These are phyloP conservation scores for Eupithecia tripunctaria DNA, from an alignment of 2,888 invertebrate species.

Conservation along the genomic window DNA sequence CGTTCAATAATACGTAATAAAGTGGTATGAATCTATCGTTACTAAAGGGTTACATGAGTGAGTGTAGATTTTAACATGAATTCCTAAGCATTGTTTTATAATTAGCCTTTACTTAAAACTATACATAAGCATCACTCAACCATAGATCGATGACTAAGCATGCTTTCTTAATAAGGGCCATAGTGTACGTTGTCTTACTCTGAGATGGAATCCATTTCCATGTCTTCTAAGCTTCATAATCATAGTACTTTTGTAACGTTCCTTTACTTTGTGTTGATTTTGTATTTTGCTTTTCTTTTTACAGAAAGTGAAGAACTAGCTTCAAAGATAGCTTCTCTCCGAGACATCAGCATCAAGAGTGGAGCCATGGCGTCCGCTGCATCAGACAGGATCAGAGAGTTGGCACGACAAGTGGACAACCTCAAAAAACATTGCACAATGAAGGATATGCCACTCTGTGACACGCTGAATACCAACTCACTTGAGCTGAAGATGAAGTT, in stretches of 20 bases:
- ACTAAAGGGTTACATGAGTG: no score
- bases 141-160: no score
- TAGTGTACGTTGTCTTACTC: not conserved
- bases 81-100: no score
- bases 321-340: conserved; percentile 81
- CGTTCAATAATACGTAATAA: no score
- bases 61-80: no score
- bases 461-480: conserved; percentile 89
- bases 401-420: conserved; percentile 84
- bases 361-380: conserved; percentile 81
- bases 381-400: conserved; percentile 84
- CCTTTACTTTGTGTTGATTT: not conserved
- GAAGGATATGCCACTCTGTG: conserved; percentile 90
- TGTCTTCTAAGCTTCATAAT: not conserved
- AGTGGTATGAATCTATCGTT: no score
- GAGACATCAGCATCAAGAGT: conserved; percentile 83
- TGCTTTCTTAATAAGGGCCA: no score
- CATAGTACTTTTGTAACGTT: not conserved
- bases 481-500: conserved; percentile 87
- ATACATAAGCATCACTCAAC: no score
- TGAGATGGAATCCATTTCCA: not conserved
- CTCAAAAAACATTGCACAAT: conserved; percentile 87
- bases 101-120: no score
- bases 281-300: not conserved
- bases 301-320: conserved; percentile 85